These are phyloP conservation scores for Porphyrio hochstetteri DNA, from an alignment of 2,113 vertebrate species.

Conservation along the genomic window DNA sequence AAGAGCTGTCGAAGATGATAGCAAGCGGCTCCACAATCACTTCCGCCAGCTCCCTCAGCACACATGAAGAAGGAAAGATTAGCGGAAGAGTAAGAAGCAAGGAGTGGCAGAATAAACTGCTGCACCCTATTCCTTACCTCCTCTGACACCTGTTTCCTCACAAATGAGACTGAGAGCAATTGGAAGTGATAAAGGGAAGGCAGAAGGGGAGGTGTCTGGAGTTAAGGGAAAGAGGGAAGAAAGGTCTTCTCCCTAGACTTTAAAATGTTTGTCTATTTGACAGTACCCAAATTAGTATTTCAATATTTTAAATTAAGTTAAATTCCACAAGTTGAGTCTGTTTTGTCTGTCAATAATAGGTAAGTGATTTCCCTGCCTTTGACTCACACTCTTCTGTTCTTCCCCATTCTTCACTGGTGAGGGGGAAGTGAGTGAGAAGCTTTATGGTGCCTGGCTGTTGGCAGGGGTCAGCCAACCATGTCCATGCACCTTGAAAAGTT, in stretches of 20 bases:
- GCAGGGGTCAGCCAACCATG: rapidly evolving
- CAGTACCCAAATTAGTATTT: background rate
- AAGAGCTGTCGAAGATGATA: too few species aligned
- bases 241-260: background rate
- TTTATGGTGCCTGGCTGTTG: background rate
- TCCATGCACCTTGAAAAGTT: background rate
- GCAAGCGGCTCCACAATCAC: too few species aligned
- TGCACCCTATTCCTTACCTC: background rate
- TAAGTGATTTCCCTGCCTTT: background rate
- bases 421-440: background rate
- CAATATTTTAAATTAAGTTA: background rate
- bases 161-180: background rate
- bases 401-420: background rate
- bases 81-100: background rate
- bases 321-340: background rate
- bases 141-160: background rate
- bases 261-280: background rate
- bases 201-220: background rate
- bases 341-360: background rate
- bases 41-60: too few species aligned
- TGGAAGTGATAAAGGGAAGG: background rate
- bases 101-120: background rate
- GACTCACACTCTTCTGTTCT: background rate
- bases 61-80: background rate
- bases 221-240: background rate